Base-by-base conservation (phyloP, 2,888 invertebrate genomes). In the Phlogophora meticulosa region DNA sequence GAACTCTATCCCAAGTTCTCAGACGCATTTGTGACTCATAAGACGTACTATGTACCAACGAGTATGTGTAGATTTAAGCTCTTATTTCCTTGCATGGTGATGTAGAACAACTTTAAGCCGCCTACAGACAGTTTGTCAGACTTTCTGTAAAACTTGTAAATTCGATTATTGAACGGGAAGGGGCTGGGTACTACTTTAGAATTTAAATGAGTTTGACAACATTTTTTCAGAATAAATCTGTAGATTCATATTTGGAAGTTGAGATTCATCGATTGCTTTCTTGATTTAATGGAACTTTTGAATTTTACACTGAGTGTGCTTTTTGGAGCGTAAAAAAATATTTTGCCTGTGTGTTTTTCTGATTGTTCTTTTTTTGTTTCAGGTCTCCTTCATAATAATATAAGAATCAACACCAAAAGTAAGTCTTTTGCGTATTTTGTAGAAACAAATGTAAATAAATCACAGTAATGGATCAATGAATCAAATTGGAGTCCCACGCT, bases 401-500 rank as follows among this genome's bases (percentile, higher is more conserved):
- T 45, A 36, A 53, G 10, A 46, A 4, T 48, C 48, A 48, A 17
- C 62, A 49, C 4, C 36, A 62, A 65, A 70, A 42, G 77, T 77
- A 79, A 77, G 77, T 78, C 20, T 32, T 22, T 45, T 28, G 1
- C 11, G 13, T 59, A 57, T 57, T 76, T 42, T 17, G 20, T 15
- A 46, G 28, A 53, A 52, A 36, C 53, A 34, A 69, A 64, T 38
- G 9, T 17, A 34, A 17, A 57, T 57, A 62, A 45, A 71, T 62
- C 58, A 59, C 46, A 51, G 38, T 48, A 61, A 60, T 53, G 28
- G 15, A 36, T 43, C 34, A 51, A 55, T 69, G 55, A 57, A 73
- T 70, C 45, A 76, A 59, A 62, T 42, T 40, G 24, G n/a, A 64
- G 75, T 63, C 65, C 78, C 81, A 66, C 42, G 68, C 60, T 72